A percentile compares a stretch with the other conserved stretches of the same genome.
These are phyloP conservation scores for Mus spretus DNA, from an alignment of 2,797 vertebrate genomes.

Conservation along the genomic window DNA sequence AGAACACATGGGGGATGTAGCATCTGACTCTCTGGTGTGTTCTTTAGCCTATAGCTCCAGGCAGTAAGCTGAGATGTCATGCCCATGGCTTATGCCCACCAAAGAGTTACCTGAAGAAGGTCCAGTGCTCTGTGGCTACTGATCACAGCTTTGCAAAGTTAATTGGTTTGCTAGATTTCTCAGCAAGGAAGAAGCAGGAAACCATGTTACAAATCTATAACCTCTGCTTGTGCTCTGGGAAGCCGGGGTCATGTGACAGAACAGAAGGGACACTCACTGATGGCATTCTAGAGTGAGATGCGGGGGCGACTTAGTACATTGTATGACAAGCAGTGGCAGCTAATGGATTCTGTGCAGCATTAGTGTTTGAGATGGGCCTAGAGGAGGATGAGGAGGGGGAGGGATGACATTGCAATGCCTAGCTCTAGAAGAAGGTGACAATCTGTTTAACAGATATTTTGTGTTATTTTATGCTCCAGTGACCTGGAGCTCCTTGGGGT, in stretches of 20 bases:
- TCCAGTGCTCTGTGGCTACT: not conserved
- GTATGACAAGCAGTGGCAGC: not conserved
- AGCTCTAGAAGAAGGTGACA: not conserved
- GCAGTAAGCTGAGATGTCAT: not conserved
- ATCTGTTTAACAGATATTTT: not conserved
- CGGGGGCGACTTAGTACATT: not conserved
- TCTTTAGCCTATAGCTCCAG: not conserved
- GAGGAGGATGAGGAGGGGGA: no score
- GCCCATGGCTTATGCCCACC: not conserved
- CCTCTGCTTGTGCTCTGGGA: not conserved
- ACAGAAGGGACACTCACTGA: not conserved
- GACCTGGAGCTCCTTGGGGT: not conserved
- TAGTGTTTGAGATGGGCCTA: not conserved
- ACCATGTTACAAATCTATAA: not conserved
- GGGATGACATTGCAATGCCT: accelerated
- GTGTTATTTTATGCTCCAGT: not conserved
- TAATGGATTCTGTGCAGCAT: accelerated
- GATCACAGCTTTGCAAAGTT: not conserved
- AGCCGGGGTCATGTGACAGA: not conserved
- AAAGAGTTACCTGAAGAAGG: not conserved
- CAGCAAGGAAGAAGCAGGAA: not conserved
- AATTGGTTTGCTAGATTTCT: not conserved
- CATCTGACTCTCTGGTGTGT: not conserved
- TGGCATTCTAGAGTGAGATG: not conserved
- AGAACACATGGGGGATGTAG: not conserved